Evolutionary conservation across 2,888 invertebrate genomes (phyloP), one percentile per base, ranked within the genome.

Genomic region (Sesia bembeciformis): DNA sequence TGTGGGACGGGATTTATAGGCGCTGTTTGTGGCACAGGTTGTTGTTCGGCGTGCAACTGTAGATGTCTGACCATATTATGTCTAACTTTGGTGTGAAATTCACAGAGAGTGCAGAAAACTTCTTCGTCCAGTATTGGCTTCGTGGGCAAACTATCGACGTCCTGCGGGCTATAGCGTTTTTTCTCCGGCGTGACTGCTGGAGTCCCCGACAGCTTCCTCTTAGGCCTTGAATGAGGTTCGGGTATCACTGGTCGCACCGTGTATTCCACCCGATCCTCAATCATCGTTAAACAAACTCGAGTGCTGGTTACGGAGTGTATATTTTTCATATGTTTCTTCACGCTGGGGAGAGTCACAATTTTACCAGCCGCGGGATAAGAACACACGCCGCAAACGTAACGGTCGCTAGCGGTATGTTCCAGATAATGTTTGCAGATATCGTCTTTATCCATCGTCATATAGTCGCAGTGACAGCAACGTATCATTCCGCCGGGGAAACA

Each of bases 1-100:
- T 94, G 95, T 0, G 94, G 95, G 4, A 96, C 95, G 0, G 96
- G 96, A 85, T 96, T 96, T 0, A 96, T 93, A 0, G 95, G 95
- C 7, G 93, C 93, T 0, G 91, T 91, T 54, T 90, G 91, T 0
- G 94, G 92, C 4, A 92, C 94, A 0, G 89, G 90, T 59, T 92
- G 92, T 60, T 91, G 91, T 53, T 91, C 87, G 6, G 87, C 90
- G 73, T 96, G 96, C 58, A 91, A 77, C 62, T 91, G 91, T 57
- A 96, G 76, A 68, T 95, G 94, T 0, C 94, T 82, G 4, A 93
- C 87, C 78, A 96, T 91, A 69, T 96, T 96, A 7, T 92, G 90
- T 0, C 93, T 88, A 4, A 94, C 93, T 78, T 94, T 94, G 0
- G 93, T 94, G 38, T 84, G 89, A 65, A 93, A 96, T 41, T 91